Conservation (phyloP, 1,140 invertebrate genomes). For the Alviniconcha marisindica region DNA sequence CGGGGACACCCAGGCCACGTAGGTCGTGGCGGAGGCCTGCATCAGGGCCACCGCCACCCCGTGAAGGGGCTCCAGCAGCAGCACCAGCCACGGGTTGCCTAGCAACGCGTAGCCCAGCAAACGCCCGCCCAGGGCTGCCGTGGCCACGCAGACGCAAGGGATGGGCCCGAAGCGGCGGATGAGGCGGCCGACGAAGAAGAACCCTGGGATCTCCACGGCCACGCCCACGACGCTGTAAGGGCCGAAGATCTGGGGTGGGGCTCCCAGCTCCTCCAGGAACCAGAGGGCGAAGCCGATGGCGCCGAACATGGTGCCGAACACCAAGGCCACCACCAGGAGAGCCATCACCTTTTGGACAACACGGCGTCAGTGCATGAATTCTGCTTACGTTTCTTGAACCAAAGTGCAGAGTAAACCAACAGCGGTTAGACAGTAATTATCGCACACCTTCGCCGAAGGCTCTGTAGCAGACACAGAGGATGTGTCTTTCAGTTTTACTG, state of each 20-base stretch:
- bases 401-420: no score
- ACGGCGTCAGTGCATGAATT: not conserved
- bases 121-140: conserved; percentile 84
- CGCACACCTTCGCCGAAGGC: no score
- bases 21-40: conserved; percentile 82
- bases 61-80: conserved; percentile 90
- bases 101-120: conserved; percentile 89
- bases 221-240: conserved; percentile 8
- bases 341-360: conserved; percentile 10
- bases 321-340: conserved; percentile 39
- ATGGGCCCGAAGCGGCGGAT: conserved; percentile 80
- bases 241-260: conserved; percentile 35
- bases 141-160: conserved; percentile 88
- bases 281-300: conserved; percentile 45
- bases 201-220: conserved; percentile 17
- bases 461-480: no score
- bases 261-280: conserved; percentile 42
- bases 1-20: conserved; percentile 47
- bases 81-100: conserved; percentile 85
- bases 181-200: conserved; percentile 34
- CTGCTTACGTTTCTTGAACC: no score
- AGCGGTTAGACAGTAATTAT: no score
- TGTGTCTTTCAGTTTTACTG: no score
- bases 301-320: conserved; percentile 45
- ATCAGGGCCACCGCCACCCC: conserved; percentile 91